phyloP scores from a whole-genome alignment of 1,140 invertebrate species.

The Pachyrhynchus sulphureomaculatus region DNA sequence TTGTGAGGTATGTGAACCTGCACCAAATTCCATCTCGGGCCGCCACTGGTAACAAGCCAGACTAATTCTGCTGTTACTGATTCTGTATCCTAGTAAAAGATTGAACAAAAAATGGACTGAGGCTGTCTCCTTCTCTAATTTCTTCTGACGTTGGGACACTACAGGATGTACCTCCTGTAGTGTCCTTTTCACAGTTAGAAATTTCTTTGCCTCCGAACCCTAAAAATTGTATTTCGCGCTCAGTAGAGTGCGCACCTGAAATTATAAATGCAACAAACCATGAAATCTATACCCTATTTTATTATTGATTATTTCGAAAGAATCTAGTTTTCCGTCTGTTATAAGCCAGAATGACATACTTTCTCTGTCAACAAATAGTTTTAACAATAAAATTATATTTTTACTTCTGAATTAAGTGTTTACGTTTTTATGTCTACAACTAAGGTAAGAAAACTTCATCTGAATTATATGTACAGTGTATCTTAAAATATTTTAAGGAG shows the following conservation, averaged over 20 bases:
- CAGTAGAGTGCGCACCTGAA: background rate
- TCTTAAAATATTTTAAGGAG: background rate
- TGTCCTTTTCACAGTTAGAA: too few relatives aligned
- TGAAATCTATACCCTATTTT: constrained; percentile 9
- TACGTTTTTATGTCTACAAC: constrained; percentile 34
- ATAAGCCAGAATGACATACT: constrained; percentile 32
- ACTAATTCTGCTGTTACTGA: too few relatives aligned
- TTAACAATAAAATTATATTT: background rate
- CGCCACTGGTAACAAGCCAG: too few relatives aligned
- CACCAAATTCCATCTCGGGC: too few relatives aligned
- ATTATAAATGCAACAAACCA: constrained; percentile 11
- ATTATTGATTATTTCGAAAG: constrained; percentile 39
- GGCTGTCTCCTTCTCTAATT: too few relatives aligned
- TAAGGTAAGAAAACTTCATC: constrained; percentile 30
- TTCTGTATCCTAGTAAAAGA: too few relatives aligned
- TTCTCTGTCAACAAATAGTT: constrained; percentile 27
- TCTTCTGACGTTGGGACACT: too few relatives aligned
- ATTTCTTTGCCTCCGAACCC: too few relatives aligned
- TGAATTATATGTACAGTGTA: background rate
- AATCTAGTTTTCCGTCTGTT: constrained; percentile 29
- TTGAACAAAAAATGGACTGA: too few relatives aligned
- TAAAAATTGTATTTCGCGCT: background rate
- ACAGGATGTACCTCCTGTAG: too few relatives aligned
- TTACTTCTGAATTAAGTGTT: background rate
- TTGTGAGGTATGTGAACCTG: too few relatives aligned